A percentile compares a stretch with the other conserved stretches of the same genome.
These are phyloP conservation scores for Tinea pellionella DNA, from an alignment of 2,888 invertebrate species.

Conservation along the genomic window DNA sequence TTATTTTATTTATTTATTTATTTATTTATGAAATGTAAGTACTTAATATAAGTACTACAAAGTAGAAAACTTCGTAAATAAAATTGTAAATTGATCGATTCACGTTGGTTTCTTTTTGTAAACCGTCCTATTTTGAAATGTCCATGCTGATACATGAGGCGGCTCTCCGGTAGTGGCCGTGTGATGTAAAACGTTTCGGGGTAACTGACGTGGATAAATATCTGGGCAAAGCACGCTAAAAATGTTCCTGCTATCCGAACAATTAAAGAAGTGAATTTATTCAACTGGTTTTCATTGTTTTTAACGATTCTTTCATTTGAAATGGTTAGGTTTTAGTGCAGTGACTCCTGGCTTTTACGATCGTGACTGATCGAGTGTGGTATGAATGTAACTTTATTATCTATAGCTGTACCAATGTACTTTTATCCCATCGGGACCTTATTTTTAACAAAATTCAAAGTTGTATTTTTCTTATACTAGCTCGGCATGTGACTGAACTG, in stretches of 20 bases:
- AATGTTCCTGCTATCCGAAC: slow-evolving; percentile 3
- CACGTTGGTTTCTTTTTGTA: slow-evolving; percentile 21
- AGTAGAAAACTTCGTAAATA: too few relatives aligned
- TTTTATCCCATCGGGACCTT: background rate
- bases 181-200: slow-evolving; percentile 14
- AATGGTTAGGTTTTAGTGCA: background rate
- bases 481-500: too few relatives aligned
- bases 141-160: slow-evolving; percentile 22
- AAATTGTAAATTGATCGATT: too few relatives aligned
- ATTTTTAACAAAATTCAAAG: too few relatives aligned
- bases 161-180: slow-evolving; percentile 15
- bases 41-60: too few relatives aligned
- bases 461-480: too few relatives aligned
- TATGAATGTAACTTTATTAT: background rate
- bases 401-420: background rate
- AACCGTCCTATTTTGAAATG: slow-evolving; percentile 26
- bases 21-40: too few relatives aligned
- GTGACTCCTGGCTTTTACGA: background rate
- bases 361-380: background rate
- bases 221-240: slow-evolving; percentile 5
- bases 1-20: too few relatives aligned
- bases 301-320: background rate
- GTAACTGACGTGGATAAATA: slow-evolving; percentile 16
- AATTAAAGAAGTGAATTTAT: slow-evolving; percentile 10
- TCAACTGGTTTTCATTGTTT: slow-evolving; percentile 9